phyloP scores from a whole-genome alignment of 1,140 invertebrate species.

The Apis cerana region DNA sequence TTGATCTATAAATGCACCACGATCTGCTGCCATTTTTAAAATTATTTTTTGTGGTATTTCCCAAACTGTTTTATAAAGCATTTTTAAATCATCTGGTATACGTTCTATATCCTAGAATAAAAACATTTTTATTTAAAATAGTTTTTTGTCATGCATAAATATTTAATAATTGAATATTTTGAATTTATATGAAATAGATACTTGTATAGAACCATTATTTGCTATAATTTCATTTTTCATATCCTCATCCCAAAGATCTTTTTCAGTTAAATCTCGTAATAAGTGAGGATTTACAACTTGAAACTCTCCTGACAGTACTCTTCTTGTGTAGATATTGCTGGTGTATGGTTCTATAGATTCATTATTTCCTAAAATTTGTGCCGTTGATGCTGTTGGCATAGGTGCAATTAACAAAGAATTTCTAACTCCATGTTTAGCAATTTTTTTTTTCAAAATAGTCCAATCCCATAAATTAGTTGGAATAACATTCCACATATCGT shows the following conservation, averaged over 20 bases:
- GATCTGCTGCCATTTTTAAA: conserved; percentile 98
- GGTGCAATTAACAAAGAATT: conserved; percentile 98
- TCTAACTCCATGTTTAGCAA: conserved; percentile 94
- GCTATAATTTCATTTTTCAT: conserved; percentile 98
- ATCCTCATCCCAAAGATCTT: conserved; percentile 96
- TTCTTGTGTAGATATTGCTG: conserved; percentile 96
- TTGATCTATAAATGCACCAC: conserved; percentile 99
- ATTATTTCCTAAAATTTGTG: conserved; percentile 99
- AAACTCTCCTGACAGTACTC: conserved; percentile 95
- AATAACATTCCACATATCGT: conserved; percentile 98
- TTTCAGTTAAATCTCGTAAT: conserved; percentile 94
- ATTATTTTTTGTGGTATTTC: conserved; percentile 97
- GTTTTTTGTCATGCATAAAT: neutral
- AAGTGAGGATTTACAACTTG: conserved; percentile 98
- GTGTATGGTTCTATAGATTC: conserved; percentile 99
- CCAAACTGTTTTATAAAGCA: conserved; percentile 99
- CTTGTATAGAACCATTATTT: conserved; percentile 95
- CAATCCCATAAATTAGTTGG: conserved; percentile 96
- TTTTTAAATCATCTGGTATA: conserved; percentile 95
- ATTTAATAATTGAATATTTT: neutral
- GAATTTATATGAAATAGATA: conserved; percentile 56
- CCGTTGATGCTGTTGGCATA: conserved; percentile 99
- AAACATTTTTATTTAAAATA: neutral
- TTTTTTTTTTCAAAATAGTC: conserved; percentile 91
- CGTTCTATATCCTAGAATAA: conserved; percentile 75